Base-by-base conservation (phyloP, 1,140 invertebrate genomes). In the Solen grandis region DNA sequence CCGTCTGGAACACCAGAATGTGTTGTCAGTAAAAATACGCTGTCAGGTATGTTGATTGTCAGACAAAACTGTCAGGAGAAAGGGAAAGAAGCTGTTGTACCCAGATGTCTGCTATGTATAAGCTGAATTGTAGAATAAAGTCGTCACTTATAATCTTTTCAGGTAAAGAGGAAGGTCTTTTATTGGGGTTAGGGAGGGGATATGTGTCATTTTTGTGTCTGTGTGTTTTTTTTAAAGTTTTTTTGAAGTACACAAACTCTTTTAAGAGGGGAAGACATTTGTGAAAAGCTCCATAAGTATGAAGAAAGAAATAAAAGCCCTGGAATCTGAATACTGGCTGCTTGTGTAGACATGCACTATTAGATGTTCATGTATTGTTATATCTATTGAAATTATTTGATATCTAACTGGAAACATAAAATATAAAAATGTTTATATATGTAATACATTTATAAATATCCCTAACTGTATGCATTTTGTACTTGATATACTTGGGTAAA, bases 1-100 rank as follows among this genome's bases (percentile, higher is more conserved):
- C 38, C 59, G 10, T 41, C 73, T 5, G 60, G 70, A 36, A 33
- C 59, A n/a, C 38, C 66, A 19, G 1, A 65, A 4, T 78, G 52
- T 68, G 73, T 74, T 46, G 57, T 84, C 8, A 41, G 38, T 19
- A 73, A 50, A 33, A 52, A 70, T 41, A 52, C 38, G 19, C 35
- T 84, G 5, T 52, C 70, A 63, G 63, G 82, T 84, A 72, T 36
- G 82, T 75, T 36, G 10, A 3, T 31, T 33, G 1, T 46, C 16
- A 25, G 1, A 50, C 65, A 69, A 41, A 19, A 25, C 1, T 29
- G n/a, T 16, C 38, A n/a, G 5, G 3, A 8, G 2, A 13, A 4
- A 19, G 35, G 16, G 5, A 16, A 22, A n/a, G 35, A 8, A 22
- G 8, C 38, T 2, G 27, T 29, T 41, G 1, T 46, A 27, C 19